Evolutionary conservation across 2,113 vertebrate genomes (phyloP).

Genomic region (Chloroceryle aenea): DNA sequence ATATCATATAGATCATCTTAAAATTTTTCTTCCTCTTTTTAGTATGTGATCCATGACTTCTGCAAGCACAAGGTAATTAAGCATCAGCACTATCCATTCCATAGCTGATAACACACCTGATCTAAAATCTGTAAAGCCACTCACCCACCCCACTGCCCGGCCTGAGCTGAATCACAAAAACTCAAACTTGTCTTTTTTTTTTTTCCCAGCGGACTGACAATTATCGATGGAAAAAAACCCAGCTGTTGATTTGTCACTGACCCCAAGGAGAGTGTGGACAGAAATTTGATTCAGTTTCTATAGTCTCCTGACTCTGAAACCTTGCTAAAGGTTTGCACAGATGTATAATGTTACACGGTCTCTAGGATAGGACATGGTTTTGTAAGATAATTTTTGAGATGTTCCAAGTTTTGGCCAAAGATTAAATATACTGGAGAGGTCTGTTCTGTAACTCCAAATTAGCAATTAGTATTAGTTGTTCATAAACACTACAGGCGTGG

Average conservation of each 20-base stretch:
- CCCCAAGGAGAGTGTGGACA: not conserved
- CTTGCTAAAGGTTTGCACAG: not conserved
- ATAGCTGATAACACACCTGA: constrained; percentile 53
- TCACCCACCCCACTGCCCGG: not conserved
- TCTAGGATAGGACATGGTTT: not conserved
- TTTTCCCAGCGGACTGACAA: not conserved
- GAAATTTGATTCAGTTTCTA: constrained; percentile 10
- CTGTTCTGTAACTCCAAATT: not conserved
- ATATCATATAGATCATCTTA: not conserved
- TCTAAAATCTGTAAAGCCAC: not conserved
- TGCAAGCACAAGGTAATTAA: constrained; percentile 68
- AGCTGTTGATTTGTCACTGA: constrained; percentile 25
- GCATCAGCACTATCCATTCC: constrained; percentile 49
- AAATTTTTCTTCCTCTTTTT: constrained; percentile 22
- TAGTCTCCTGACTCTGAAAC: not conserved
- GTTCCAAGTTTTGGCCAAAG: not conserved
- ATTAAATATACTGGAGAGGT: not conserved
- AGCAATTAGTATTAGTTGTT: not conserved
- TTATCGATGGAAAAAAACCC: not conserved
- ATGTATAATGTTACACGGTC: not conserved
- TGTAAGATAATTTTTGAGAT: not conserved
- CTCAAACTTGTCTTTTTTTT: not conserved
- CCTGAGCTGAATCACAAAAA: constrained; percentile 3
- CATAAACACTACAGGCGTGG: not conserved
- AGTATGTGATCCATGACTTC: constrained; percentile 64